phyloP scores from a whole-genome alignment of 1,140 invertebrate genomes.

The Bemisia tabaci region DNA sequence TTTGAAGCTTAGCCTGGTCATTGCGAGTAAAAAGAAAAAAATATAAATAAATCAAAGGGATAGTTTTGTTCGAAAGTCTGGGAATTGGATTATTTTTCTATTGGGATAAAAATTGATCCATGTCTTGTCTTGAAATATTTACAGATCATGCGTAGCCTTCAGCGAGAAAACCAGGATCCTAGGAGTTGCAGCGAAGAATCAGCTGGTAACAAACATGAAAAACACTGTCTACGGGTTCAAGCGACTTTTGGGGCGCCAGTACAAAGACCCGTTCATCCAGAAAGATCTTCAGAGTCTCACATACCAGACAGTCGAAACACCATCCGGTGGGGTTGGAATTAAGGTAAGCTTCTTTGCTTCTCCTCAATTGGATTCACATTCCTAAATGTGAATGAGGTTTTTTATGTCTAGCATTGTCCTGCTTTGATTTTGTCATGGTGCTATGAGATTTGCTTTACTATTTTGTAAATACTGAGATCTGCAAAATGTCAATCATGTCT shows the following conservation, averaged over 20 bases:
- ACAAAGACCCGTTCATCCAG: slow-evolving; percentile 72
- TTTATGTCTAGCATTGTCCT: too few relatives aligned
- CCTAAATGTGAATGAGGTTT: neutral
- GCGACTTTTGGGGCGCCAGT: slow-evolving; percentile 73
- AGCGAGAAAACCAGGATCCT: slow-evolving; percentile 80
- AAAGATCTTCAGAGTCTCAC: slow-evolving; percentile 61
- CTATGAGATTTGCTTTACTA: too few relatives aligned
- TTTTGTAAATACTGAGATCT: too few relatives aligned
- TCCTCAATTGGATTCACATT: neutral
- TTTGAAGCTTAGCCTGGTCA: too few relatives aligned
- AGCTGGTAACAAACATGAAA: slow-evolving; percentile 91
- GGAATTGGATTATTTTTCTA: too few relatives aligned
- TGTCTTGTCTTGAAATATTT: too few relatives aligned
- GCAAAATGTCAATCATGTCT: too few relatives aligned
- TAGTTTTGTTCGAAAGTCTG: too few relatives aligned
- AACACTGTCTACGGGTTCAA: slow-evolving; percentile 94
- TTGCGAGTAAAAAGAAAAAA: too few relatives aligned
- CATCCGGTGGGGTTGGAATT: slow-evolving; percentile 62
- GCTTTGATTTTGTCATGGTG: too few relatives aligned
- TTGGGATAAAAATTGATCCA: too few relatives aligned
- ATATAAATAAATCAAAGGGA: too few relatives aligned
- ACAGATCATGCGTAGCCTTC: slow-evolving; percentile 89
- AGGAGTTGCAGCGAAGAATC: slow-evolving; percentile 92
- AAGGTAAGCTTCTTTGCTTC: slow-evolving; percentile 35
- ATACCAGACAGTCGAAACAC: slow-evolving; percentile 51